Evolutionary conservation across 1,140 invertebrate genomes (phyloP).

Genomic region (Neuroterus valhalla): DNA sequence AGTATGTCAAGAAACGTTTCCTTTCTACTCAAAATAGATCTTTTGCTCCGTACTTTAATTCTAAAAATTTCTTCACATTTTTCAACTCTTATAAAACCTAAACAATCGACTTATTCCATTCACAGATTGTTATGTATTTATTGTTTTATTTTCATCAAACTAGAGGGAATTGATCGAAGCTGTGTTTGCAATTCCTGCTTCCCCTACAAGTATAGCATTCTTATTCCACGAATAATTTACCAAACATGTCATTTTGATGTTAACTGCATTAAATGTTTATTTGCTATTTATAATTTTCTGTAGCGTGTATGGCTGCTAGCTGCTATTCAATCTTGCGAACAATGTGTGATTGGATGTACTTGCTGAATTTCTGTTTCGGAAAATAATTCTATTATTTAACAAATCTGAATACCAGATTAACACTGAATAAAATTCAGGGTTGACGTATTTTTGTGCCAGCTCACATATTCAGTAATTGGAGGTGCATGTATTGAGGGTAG

Average conservation of each 20-base stretch:
- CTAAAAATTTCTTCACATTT: too few relatives aligned
- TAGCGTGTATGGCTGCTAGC: background rate
- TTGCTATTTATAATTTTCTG: background rate
- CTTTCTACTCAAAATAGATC: background rate
- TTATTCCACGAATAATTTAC: background rate
- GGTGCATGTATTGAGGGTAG: constrained; percentile 19
- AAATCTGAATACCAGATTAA: background rate
- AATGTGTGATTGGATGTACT: background rate
- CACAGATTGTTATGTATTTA: too few relatives aligned
- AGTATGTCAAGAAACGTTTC: background rate
- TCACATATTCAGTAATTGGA: constrained; percentile 3
- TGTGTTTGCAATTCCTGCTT: too few relatives aligned
- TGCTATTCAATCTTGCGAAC: background rate
- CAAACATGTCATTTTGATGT: background rate
- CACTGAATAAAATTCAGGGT: constrained; percentile 3
- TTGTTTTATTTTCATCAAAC: too few relatives aligned
- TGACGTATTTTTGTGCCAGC: constrained; percentile 20
- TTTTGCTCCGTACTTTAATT: background rate
- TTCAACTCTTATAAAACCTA: too few relatives aligned
- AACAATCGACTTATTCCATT: too few relatives aligned
- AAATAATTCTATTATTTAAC: background rate
- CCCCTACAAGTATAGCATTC: background rate
- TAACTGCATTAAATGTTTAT: background rate
- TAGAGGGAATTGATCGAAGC: too few relatives aligned
- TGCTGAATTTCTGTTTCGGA: background rate